Conservation (phyloP, 2,797 vertebrate species). For the Capromys pilorides region DNA sequence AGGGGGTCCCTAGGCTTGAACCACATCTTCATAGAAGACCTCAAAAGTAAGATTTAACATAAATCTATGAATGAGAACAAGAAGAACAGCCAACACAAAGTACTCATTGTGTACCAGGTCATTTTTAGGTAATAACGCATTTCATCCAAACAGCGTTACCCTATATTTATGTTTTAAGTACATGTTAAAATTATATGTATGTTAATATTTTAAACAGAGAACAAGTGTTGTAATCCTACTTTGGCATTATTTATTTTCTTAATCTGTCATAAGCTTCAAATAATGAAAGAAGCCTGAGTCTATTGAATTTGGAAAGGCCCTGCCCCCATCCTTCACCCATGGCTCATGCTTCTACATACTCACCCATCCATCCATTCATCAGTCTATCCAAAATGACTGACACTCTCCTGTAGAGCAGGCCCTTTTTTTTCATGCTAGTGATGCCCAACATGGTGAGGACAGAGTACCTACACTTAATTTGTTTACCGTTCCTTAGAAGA, state of each 20-base stretch:
- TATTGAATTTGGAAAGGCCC: not conserved
- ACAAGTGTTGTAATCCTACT: not conserved
- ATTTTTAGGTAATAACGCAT: not conserved
- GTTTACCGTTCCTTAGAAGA: not conserved
- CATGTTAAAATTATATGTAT: not conserved
- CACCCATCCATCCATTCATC: not conserved
- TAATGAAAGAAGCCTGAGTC: not conserved
- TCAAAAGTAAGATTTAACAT: slow-evolving; percentile 15
- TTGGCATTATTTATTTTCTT: slow-evolving; percentile 33
- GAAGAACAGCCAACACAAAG: not conserved
- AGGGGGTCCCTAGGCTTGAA: not conserved
- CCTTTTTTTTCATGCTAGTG: not conserved
- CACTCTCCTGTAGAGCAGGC: not conserved
- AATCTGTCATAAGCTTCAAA: slow-evolving; percentile 43
- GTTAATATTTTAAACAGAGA: slow-evolving; percentile 25
- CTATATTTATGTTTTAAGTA: not conserved
- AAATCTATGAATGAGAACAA: not conserved
- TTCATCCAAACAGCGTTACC: slow-evolving; percentile 4
- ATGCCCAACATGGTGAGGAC: not conserved
- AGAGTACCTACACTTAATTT: not conserved
- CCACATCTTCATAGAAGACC: not conserved
- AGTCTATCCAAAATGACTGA: not conserved
- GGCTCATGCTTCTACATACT: not conserved
- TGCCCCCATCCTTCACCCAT: not conserved
- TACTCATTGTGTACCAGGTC: not conserved